Evolutionary conservation across 2,113 vertebrate species (phyloP), one percentile per base, ranked within the genome.

Genomic region (Pampusana beccarii): DNA sequence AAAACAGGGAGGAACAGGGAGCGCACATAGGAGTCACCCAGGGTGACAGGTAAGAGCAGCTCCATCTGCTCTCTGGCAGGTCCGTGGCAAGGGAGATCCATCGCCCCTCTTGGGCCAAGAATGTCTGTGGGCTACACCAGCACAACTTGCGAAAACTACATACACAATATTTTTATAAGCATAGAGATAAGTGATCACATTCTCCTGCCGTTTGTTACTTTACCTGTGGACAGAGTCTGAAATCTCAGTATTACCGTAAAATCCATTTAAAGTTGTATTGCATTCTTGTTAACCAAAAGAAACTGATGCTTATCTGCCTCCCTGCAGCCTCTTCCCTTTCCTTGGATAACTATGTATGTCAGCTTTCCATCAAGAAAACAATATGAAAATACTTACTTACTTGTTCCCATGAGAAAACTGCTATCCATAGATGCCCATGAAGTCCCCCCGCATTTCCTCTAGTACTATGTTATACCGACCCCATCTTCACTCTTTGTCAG

Each of bases 11-110:
- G 56, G 25, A 87, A 33, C 10, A 34, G 65, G 34, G 28, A 79
- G 40, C 0, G 0, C 10, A 33, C 3, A 16, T 17, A 57, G n/a
- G 46, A 38, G 25, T 16, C 69, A 53, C 25, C 50, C 6, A 9
- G n/a, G 31, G 16, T n/a, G 56, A 73, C 0, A 34, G 25, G 33
- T 2, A 4, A 4, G 21, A 61, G 77, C 0, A 38, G n/a, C 33
- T 80, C 54, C 69, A 54, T 26, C 25, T 77, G 11, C 36, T 36
- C 51, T 10, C 6, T 3, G 29, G 19, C 6, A 69, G 72, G n/a
- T 38, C 31, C 5, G 6, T 5, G 24, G 24, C 44, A 48, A 70
- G 51, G 58, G 65, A 90, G 57, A 86, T 38, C 62, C 60, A 75
- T 56, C 2, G 0, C 16, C 44, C 51, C 5, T 4, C 84, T 26